Evolutionary conservation across 2,797 vertebrate genomes (phyloP).

Genomic region (Esox masquinongy): DNA sequence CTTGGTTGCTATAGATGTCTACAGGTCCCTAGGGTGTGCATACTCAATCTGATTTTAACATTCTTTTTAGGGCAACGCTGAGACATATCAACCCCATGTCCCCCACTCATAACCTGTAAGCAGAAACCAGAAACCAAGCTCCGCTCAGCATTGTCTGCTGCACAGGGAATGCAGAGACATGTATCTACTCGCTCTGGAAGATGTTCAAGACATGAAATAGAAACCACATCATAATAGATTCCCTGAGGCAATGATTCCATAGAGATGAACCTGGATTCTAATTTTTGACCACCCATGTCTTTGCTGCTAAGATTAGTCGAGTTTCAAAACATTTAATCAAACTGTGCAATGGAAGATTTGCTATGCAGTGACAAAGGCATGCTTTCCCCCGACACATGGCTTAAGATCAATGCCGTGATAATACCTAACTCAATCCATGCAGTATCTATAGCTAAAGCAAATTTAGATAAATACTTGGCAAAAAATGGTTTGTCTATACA

Average conservation of each 20-base stretch:
- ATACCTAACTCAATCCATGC: conserved; percentile 40
- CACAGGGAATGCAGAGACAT: conserved; percentile 71
- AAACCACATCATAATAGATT: conserved; percentile 76
- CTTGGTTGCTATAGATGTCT: background rate
- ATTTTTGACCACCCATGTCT: conserved; percentile 70
- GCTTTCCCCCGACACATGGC: conserved; percentile 38
- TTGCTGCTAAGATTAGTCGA: conserved; percentile 32
- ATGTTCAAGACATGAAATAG: conserved; percentile 76
- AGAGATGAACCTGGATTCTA: conserved; percentile 64
- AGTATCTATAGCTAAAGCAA: conserved; percentile 40
- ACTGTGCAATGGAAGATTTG: conserved; percentile 26
- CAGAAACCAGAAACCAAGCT: conserved; percentile 47
- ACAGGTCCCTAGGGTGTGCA: background rate
- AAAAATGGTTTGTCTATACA: background rate
- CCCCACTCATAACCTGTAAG: conserved; percentile 48
- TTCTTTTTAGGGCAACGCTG: background rate
- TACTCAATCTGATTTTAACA: background rate
- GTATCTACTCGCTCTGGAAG: conserved; percentile 66
- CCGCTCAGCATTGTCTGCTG: conserved; percentile 67
- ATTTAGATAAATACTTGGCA: background rate
- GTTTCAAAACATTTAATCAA: conserved; percentile 29
- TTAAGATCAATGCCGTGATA: conserved; percentile 41
- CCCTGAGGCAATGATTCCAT: conserved; percentile 70
- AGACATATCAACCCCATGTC: conserved; percentile 29
- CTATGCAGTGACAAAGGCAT: background rate